phyloP scores from a whole-genome alignment of 2,113 vertebrate species.

The Campylomormyrus tamandua region DNA sequence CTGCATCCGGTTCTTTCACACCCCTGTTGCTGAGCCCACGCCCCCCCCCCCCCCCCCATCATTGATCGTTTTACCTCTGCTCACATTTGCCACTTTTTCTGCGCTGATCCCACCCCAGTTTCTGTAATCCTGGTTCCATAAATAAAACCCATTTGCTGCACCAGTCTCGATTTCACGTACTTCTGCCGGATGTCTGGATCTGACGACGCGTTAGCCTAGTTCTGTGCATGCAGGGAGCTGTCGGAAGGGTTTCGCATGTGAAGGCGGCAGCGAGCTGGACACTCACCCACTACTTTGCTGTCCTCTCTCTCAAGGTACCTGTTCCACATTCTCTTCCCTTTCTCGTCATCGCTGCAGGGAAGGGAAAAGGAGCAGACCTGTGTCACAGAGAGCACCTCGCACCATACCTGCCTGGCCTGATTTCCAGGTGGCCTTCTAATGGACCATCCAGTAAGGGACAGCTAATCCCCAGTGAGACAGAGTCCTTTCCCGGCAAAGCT shows the following conservation, averaged over 20 bases:
- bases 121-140: not conserved
- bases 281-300: constrained; percentile 87
- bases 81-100: not conserved
- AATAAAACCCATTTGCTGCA: not conserved
- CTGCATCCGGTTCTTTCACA: not conserved
- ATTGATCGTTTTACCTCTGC: not conserved
- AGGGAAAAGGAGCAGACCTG: not conserved
- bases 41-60: not conserved
- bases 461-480: not conserved
- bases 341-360: constrained; percentile 77
- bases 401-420: not conserved
- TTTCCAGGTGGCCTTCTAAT: not conserved
- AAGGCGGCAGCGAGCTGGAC: not conserved
- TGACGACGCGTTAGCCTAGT: not conserved
- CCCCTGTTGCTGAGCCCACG: not conserved
- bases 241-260: not conserved
- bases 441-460: not conserved
- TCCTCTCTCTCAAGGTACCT: constrained; percentile 86
- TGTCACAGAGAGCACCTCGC: not conserved
- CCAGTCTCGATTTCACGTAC: not conserved
- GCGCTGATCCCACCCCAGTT: not conserved
- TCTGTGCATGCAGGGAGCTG: not conserved
- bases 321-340: constrained; percentile 86
- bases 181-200: not conserved
- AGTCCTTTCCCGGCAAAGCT: not conserved